phyloP scores from a whole-genome alignment of 2,113 vertebrate genomes.

The Aptenodytes patagonicus region DNA sequence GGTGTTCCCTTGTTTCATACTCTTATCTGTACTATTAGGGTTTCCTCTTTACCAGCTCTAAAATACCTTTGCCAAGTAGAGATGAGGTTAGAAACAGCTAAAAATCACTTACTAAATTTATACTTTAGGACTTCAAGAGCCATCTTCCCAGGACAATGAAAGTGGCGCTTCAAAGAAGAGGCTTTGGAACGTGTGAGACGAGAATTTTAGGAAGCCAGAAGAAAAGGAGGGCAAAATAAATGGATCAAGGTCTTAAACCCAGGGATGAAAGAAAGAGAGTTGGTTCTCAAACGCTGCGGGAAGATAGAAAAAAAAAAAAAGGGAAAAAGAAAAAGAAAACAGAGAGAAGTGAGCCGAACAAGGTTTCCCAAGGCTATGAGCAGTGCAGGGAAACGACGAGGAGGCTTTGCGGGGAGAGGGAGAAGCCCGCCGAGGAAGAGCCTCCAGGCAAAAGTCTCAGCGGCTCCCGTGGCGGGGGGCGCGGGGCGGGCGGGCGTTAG shows the following conservation, averaged over 20 bases:
- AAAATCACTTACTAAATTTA: background rate
- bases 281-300: background rate
- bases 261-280: background rate
- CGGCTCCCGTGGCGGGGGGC: background rate
- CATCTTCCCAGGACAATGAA: background rate
- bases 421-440: background rate
- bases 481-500: conserved; percentile 19
- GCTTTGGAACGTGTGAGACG: background rate
- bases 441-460: background rate
- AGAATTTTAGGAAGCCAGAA: background rate
- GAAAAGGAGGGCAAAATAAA: background rate
- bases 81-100: background rate
- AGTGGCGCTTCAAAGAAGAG: background rate
- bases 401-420: background rate
- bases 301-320: background rate
- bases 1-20: background rate
- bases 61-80: background rate
- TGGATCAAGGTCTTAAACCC: background rate
- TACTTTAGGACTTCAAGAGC: background rate
- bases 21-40: background rate
- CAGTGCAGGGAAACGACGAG: background rate
- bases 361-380: background rate
- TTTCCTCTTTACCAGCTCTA: background rate
- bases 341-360: background rate
- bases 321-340: no score